Evolutionary conservation across 2,113 vertebrate genomes (phyloP).

Genomic region (Benitochromis conjunctus): DNA sequence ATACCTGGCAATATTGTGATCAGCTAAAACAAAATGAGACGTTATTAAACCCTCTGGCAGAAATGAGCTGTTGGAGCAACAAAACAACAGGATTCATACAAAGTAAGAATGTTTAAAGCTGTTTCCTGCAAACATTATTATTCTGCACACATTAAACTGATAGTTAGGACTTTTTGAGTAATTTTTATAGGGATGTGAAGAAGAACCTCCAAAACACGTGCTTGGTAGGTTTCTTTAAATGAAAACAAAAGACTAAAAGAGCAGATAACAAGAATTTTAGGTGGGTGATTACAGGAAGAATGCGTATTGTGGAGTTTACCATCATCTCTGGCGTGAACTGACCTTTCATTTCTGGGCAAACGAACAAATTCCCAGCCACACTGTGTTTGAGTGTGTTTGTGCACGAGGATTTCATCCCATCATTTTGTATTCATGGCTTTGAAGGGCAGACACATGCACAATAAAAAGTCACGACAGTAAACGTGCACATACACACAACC

Average conservation of each 20-base stretch:
- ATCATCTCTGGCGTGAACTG: background rate
- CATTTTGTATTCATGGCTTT: background rate
- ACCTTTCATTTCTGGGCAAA: background rate
- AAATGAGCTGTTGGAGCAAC: background rate
- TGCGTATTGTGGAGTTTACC: background rate
- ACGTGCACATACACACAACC: background rate
- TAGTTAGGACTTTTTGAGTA: accelerated
- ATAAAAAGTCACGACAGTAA: background rate
- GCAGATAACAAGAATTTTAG: background rate
- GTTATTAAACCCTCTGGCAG: background rate
- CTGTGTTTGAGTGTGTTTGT: background rate
- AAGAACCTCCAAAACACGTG: background rate
- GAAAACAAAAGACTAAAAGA: background rate
- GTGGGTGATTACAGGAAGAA: background rate
- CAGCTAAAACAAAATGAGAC: background rate
- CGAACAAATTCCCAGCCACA: background rate
- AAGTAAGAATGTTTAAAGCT: background rate
- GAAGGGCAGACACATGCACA: background rate
- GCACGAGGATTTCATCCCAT: background rate
- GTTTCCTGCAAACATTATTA: background rate
- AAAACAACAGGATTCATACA: background rate
- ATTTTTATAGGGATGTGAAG: background rate
- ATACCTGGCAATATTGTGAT: background rate
- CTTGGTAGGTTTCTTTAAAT: background rate
- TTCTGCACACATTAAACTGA: background rate